phyloP scores from a whole-genome alignment of 1,140 invertebrate species.

The Cyclina sinensis region DNA sequence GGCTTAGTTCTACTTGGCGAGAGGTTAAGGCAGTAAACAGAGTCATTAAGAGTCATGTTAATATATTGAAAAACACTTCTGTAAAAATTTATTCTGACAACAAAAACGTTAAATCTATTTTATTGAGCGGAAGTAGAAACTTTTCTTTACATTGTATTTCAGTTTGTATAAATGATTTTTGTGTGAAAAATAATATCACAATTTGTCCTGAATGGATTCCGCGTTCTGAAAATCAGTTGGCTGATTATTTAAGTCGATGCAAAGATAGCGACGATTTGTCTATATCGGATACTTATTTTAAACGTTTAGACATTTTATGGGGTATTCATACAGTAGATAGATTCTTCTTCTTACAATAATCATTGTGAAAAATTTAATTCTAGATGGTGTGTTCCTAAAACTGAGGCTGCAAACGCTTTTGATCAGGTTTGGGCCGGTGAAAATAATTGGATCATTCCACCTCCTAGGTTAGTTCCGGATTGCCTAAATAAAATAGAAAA shows the following conservation, averaged over 20 bases:
- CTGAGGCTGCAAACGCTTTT: conserved; percentile 32
- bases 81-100: conserved; percentile 21
- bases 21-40: conserved; percentile 12
- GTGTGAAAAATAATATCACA: not conserved
- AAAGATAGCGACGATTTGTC: conserved; percentile 58
- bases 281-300: not conserved
- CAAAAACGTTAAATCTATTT: conserved; percentile 19
- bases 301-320: conserved; percentile 14
- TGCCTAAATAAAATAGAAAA: conserved; percentile 24
- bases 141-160: not conserved
- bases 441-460: conserved; percentile 42
- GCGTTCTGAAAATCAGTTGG: not conserved
- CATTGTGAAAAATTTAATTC: conserved; percentile 60
- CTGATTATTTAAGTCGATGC: conserved; percentile 27
- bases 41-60: not conserved
- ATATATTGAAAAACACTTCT: not conserved
- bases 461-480: not conserved
- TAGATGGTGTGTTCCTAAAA: conserved; percentile 22
- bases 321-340: conserved; percentile 34
- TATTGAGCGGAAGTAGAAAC: not conserved
- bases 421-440: not conserved
- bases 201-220: conserved; percentile 38
- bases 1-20: not conserved
- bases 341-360: conserved; percentile 36
- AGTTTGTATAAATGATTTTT: not conserved